These are phyloP conservation scores for Oscheius sp. DNA, from an alignment of 2,888 invertebrate genomes.

Conservation along the genomic window DNA sequence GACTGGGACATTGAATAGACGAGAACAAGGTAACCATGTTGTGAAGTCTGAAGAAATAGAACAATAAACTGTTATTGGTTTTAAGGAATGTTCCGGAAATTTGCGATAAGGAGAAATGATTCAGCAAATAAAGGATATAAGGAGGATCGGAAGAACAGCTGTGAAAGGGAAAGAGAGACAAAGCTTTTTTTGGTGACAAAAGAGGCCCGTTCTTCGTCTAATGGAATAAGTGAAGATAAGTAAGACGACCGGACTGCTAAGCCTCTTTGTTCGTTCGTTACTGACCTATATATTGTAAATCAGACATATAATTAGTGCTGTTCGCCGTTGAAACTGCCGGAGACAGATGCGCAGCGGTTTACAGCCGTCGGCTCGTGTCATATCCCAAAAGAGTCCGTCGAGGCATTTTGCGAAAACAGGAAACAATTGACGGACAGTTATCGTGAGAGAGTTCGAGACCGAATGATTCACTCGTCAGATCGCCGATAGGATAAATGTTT, in stretches of 20 bases:
- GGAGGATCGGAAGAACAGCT: neutral
- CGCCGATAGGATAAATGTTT: constrained; percentile 23
- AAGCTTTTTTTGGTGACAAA: neutral
- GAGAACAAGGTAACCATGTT: too few species aligned
- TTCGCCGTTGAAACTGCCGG: neutral
- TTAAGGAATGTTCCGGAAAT: too few species aligned
- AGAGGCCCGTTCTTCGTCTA: neutral
- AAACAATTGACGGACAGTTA: neutral
- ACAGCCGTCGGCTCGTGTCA: constrained; percentile 6
- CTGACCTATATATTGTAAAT: constrained; percentile 25
- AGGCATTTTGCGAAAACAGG: neutral
- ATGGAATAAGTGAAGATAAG: neutral
- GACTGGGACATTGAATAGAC: too few species aligned
- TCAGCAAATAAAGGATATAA: neutral
- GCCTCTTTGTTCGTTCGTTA: neutral
- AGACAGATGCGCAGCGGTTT: constrained; percentile 4
- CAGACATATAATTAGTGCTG: constrained; percentile 17
- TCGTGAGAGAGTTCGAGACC: neutral
- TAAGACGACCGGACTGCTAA: neutral
- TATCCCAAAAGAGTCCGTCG: too few species aligned
- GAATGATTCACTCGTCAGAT: too few species aligned
- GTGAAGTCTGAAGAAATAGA: too few species aligned
- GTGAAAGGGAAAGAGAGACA: neutral
- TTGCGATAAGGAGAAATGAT: too few species aligned
- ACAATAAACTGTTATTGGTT: too few species aligned